These are phyloP conservation scores for Plusia festucae DNA, from an alignment of 2,888 invertebrate species.

Conservation along the genomic window DNA sequence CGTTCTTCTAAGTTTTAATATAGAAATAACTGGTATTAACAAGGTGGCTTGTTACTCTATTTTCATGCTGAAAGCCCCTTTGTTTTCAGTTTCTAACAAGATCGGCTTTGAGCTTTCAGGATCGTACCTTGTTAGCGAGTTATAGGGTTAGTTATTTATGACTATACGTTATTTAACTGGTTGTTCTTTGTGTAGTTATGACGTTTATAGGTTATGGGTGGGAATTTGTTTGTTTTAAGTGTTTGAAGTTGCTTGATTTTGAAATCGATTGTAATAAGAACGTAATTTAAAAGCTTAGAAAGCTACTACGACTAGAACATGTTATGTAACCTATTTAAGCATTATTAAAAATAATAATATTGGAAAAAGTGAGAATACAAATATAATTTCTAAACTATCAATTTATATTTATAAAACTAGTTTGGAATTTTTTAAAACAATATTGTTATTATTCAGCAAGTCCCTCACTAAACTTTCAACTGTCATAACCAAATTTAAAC, in stretches of 20 bases:
- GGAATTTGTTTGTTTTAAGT: background rate
- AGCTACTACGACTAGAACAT: no score
- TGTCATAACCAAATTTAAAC: background rate
- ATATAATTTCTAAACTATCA: no score
- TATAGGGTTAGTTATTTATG: constrained; percentile 64
- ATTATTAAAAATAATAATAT: no score
- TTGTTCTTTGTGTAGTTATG: constrained; percentile 43
- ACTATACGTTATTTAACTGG: constrained; percentile 54
- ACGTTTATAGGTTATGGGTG: constrained; percentile 23
- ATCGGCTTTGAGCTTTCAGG: constrained; percentile 64
- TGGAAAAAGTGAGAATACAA: no score
- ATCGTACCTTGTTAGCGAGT: constrained; percentile 64
- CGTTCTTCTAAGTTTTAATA: constrained; percentile 76
- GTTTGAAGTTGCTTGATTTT: background rate
- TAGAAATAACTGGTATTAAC: constrained; percentile 76
- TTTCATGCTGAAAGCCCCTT: constrained; percentile 77
- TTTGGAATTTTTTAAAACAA: background rate
- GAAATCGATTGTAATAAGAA: background rate
- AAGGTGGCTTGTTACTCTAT: constrained; percentile 78
- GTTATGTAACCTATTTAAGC: no score
- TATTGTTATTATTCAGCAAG: background rate
- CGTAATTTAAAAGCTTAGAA: background rate
- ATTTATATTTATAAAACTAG: background rate
- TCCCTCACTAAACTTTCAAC: background rate
- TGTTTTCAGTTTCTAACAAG: constrained; percentile 75